A percentile compares a stretch with the other conserved stretches of the same genome.
Conservation (phyloP, 2,797 vertebrate genomes). For the Chelidonichthys spinosus region DNA sequence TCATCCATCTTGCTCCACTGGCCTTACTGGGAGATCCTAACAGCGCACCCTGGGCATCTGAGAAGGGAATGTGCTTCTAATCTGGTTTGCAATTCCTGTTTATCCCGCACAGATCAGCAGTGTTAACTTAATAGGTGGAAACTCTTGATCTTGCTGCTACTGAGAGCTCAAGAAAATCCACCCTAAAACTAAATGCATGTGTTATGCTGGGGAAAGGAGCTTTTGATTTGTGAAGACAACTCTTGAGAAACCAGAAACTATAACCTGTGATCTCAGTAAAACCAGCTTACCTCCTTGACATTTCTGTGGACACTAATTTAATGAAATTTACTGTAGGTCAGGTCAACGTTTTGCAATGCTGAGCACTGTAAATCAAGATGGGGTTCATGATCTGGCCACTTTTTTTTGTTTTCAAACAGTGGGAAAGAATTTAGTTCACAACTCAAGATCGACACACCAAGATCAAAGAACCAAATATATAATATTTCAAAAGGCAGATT, state of each 20-base stretch:
- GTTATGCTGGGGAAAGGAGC: constrained; percentile 1
- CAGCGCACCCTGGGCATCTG: constrained; percentile 76
- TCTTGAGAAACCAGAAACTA: constrained; percentile 42
- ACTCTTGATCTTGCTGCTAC: constrained; percentile 68
- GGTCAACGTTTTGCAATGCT: constrained; percentile 42
- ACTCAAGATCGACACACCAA: constrained; percentile 17
- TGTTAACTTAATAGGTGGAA: constrained; percentile 81
- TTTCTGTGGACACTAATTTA: constrained; percentile 50
- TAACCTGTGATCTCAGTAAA: constrained; percentile 48
- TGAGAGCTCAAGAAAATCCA: constrained; percentile 52
- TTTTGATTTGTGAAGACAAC: constrained; percentile 56
- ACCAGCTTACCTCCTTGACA: constrained; percentile 26
- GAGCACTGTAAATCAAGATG: constrained; percentile 48
- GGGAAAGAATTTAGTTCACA: constrained; percentile 43
- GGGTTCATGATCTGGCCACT: constrained; percentile 36
- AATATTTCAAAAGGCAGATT: constrained; percentile 34
- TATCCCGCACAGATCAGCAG: constrained; percentile 84
- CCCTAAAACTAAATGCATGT: constrained; percentile 51
- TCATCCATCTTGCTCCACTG: constrained; percentile 72
- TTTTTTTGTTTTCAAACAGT: constrained; percentile 37
- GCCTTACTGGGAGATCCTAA: constrained; percentile 79
- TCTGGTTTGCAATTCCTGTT: constrained; percentile 84
- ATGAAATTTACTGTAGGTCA: constrained; percentile 57
- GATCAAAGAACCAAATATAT: constrained; percentile 51
- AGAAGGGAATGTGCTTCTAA: constrained; percentile 82